A percentile compares a stretch with the other conserved stretches of the same genome.
phyloP scores from a whole-genome alignment of 2,888 invertebrate genomes.

The Amblyjoppa fuscipennis region DNA sequence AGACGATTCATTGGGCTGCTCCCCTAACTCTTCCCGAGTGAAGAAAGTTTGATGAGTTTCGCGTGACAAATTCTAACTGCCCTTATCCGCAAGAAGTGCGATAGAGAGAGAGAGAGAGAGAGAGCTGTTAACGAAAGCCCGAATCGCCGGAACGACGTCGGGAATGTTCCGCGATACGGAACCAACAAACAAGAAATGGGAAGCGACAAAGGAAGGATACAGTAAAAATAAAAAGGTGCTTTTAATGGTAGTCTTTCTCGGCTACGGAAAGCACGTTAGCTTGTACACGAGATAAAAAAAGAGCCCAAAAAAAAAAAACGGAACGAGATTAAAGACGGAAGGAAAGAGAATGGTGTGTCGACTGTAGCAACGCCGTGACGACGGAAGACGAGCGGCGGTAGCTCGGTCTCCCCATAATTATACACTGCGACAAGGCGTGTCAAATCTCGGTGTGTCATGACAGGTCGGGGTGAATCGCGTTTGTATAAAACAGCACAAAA shows the following conservation, averaged over 20 bases:
- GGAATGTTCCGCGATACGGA: conserved; percentile 2
- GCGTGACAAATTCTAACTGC: background rate
- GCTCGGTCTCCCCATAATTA: conserved; percentile 41
- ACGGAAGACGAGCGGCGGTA: conserved; percentile 4
- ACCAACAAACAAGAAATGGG: background rate
- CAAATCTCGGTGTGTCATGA: conserved; percentile 10
- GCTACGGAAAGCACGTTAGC: background rate
- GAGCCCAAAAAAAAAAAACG: background rate
- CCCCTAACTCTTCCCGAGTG: background rate
- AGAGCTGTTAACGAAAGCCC: background rate
- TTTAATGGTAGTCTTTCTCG: conserved; percentile 12
- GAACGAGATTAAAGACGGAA: conserved; percentile 24
- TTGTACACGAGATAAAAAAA: background rate
- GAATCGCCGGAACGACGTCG: background rate
- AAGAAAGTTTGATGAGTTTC: background rate
- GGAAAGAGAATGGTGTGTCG: conserved; percentile 24
- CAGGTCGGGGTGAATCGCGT: conserved; percentile 9
- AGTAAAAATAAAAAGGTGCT: background rate
- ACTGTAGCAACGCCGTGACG: background rate
- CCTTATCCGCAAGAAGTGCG: background rate
- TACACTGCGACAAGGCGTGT: conserved; percentile 46
- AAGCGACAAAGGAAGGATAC: background rate
- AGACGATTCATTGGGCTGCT: background rate
- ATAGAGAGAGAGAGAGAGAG: background rate
- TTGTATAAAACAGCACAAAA: background rate